phyloP scores from a whole-genome alignment of 2,113 vertebrate species.

The Anseranas semipalmata region DNA sequence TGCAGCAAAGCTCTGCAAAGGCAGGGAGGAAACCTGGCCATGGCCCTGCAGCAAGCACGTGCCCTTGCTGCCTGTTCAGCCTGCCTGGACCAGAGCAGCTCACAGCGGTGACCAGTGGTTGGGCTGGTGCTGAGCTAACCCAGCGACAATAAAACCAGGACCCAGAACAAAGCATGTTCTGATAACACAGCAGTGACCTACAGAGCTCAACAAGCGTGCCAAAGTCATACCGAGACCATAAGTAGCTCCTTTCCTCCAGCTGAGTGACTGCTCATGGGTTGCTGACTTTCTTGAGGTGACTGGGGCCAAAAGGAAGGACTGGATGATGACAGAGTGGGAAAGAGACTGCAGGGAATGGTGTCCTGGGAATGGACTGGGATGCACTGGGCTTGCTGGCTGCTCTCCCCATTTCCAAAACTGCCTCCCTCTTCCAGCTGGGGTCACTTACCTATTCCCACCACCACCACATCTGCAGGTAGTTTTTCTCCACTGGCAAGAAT shows the following conservation, averaged over 20 bases:
- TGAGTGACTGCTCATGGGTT: not conserved
- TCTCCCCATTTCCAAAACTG: not conserved
- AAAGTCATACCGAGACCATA: rapidly evolving
- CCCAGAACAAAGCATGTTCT: not conserved
- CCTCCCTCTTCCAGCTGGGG: not conserved
- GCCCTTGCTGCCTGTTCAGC: not conserved
- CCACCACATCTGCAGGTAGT: conserved; percentile 83
- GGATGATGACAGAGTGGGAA: not conserved
- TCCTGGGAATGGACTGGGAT: not conserved
- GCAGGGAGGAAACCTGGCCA: not conserved
- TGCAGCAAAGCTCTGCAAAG: not conserved
- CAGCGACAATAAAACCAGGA: not conserved
- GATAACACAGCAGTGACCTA: not conserved
- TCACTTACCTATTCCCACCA: conserved; percentile 83
- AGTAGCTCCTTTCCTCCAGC: not conserved
- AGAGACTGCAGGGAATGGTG: not conserved
- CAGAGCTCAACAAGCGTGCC: not conserved
- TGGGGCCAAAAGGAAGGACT: not conserved
- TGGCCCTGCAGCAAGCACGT: not conserved
- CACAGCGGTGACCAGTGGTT: not conserved
- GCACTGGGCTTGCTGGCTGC: not conserved
- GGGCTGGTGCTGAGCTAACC: not conserved
- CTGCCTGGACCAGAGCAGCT: not conserved
- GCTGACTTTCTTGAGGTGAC: not conserved
- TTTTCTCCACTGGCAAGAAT: conserved; percentile 74